Conservation (phyloP, 37 sponge, comb jelly and placozoan genomes). For the Oscarella lobularis region DNA sequence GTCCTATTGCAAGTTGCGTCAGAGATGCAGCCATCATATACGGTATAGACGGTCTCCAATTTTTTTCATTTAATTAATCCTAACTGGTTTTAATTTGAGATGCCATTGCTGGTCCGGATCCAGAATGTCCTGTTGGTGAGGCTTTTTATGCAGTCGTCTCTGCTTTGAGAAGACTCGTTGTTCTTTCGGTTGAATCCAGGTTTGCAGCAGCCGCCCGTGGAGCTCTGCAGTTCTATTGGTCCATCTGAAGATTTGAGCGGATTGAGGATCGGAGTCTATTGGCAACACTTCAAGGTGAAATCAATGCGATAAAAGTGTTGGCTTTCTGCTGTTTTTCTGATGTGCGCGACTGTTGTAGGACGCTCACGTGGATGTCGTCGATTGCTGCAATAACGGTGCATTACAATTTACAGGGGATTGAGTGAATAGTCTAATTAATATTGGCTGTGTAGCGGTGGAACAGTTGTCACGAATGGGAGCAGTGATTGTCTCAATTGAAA, state of each 20-base stretch:
- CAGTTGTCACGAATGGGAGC: conserved; percentile 22
- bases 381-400: not conserved
- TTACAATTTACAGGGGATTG: not conserved
- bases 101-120: not conserved
- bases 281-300: not conserved
- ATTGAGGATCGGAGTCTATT: not conserved
- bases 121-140: not conserved
- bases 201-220: too few relatives aligned
- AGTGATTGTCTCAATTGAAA: conserved; percentile 37
- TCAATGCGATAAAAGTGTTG: not conserved
- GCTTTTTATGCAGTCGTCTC: too few relatives aligned
- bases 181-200: too few relatives aligned
- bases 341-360: too few relatives aligned
- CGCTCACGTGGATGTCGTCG: not conserved
- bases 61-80: too few relatives aligned
- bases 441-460: not conserved
- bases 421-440: not conserved
- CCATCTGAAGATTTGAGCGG: too few relatives aligned
- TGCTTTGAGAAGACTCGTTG: too few relatives aligned
- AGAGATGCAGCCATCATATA: too few relatives aligned
- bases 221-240: too few relatives aligned
- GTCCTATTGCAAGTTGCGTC: too few relatives aligned
- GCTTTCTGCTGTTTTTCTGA: not conserved
- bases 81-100: not conserved
- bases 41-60: too few relatives aligned